Conservation (phyloP, 2,888 invertebrate genomes). For the Chrysolina americana region DNA sequence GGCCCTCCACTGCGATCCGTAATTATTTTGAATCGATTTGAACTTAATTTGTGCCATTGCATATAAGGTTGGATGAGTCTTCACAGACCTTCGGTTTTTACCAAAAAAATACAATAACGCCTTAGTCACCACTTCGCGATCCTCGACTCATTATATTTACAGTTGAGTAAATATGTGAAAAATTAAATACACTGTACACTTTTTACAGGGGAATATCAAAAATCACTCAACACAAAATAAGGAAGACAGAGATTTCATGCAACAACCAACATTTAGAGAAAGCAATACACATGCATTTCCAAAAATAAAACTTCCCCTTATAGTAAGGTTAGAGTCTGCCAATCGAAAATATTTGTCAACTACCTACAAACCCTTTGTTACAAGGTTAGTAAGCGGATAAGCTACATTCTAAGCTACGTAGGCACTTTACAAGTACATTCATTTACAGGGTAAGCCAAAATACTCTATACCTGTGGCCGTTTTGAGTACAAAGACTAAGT, state of each 20-base stretch:
- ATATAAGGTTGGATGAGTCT: no score
- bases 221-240: constrained; percentile 4
- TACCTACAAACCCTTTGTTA: constrained; percentile 61
- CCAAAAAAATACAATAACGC: no score
- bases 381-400: constrained; percentile 62
- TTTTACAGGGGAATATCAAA: no score
- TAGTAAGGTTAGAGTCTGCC: constrained; percentile 70
- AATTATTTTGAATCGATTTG: no score
- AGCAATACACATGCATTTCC: constrained; percentile 51
- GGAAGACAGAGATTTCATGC: constrained; percentile 20
- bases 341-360: constrained; percentile 64
- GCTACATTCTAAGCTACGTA: constrained; percentile 63
- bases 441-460: constrained; percentile 45
- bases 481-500: constrained; percentile 16
- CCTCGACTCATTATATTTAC: no score
- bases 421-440: constrained; percentile 59
- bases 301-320: constrained; percentile 68
- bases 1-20: no score
- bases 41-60: no score
- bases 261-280: constrained; percentile 30
- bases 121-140: no score
- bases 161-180: no score
- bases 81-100: no score
- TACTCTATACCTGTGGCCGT: constrained; percentile 34
- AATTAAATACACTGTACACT: no score